Conservation (phyloP, 2,888 invertebrate species). For the Syrista parreyssii region DNA sequence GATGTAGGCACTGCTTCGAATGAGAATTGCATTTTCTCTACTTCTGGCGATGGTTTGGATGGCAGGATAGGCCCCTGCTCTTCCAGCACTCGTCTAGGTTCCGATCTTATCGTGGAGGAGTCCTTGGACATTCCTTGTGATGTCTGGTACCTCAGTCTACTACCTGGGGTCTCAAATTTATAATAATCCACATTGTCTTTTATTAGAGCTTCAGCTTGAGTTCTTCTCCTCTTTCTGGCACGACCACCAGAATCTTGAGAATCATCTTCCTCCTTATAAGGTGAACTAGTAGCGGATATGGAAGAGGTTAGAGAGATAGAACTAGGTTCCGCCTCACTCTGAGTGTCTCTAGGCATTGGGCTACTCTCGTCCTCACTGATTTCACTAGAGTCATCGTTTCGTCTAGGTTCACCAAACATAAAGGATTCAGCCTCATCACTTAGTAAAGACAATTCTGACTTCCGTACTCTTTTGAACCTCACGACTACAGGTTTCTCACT, state of each 20-base stretch:
- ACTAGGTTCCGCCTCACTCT: constrained; percentile 45
- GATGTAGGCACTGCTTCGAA: constrained; percentile 81
- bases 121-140: constrained; percentile 38
- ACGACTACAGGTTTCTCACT: constrained; percentile 73
- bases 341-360: constrained; percentile 57
- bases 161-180: constrained; percentile 67
- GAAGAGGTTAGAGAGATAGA: constrained; percentile 39
- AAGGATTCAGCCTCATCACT: constrained; percentile 90
- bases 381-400: constrained; percentile 71
- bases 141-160: constrained; percentile 66
- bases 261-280: constrained; percentile 56
- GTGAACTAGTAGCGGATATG: constrained; percentile 25
- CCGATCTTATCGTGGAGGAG: constrained; percentile 46
- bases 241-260: constrained; percentile 56
- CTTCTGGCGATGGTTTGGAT: constrained; percentile 64
- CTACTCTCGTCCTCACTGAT: constrained; percentile 67
- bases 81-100: constrained; percentile 20
- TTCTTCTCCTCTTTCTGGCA: constrained; percentile 65
- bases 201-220: constrained; percentile 71
- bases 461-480: constrained; percentile 79
- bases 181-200: constrained; percentile 73
- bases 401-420: constrained; percentile 79
- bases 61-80: constrained; percentile 47
- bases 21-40: constrained; percentile 76
- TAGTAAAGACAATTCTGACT: constrained; percentile 78